Conservation (phyloP, 1,140 invertebrate species). For the Lepidurus packardi region DNA sequence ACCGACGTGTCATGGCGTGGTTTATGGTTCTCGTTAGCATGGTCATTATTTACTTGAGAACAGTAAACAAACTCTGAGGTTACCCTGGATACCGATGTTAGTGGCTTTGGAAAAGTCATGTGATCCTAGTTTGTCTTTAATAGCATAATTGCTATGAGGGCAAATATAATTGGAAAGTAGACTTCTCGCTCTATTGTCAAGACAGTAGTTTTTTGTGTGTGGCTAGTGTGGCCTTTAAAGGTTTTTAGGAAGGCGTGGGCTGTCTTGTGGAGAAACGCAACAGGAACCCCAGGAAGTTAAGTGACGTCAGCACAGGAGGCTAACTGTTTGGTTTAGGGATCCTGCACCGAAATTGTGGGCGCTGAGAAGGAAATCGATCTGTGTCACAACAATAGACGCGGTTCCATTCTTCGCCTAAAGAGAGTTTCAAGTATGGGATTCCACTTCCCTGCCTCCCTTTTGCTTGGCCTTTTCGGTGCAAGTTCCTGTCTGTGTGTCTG, state of each 20-base stretch:
- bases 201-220: too few relatives aligned
- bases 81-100: too few relatives aligned
- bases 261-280: background rate
- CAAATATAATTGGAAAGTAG: too few relatives aligned
- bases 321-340: slow-evolving; percentile 19
- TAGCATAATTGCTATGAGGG: too few relatives aligned
- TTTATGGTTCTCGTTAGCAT: too few relatives aligned
- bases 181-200: too few relatives aligned
- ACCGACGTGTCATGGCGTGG: too few relatives aligned
- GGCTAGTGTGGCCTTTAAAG: background rate
- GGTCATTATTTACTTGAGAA: too few relatives aligned
- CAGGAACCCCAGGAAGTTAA: background rate
- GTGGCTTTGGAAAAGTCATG: too few relatives aligned
- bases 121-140: too few relatives aligned
- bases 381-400: slow-evolving; percentile 17
- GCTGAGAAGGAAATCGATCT: slow-evolving; percentile 21
- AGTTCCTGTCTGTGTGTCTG: background rate
- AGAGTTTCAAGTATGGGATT: slow-evolving; percentile 16
- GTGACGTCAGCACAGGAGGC: background rate
- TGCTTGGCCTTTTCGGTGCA: background rate
- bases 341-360: slow-evolving; percentile 18
- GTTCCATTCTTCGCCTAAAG: background rate
- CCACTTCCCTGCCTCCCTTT: background rate
- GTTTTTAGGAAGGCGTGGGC: background rate
- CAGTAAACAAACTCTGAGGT: too few relatives aligned